Evolutionary conservation across 1,140 invertebrate genomes (phyloP).

Genomic region (Alviniconcha marisindica): DNA sequence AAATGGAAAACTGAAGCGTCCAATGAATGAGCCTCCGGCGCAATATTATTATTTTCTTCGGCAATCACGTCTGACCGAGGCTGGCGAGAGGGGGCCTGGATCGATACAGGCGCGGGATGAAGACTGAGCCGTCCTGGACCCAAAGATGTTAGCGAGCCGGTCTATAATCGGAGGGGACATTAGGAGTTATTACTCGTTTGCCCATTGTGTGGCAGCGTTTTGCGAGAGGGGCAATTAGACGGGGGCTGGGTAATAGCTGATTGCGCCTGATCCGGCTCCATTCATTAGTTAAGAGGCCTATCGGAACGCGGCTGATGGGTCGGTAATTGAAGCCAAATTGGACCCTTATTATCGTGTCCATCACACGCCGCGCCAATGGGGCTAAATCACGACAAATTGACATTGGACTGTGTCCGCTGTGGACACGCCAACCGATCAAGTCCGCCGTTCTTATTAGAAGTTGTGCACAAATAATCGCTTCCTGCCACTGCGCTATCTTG

Average conservation of each 20-base stretch:
- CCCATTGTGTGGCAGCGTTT: constrained; percentile 37
- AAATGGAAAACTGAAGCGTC: constrained; percentile 41
- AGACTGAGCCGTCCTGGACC: not conserved
- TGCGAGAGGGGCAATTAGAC: constrained; percentile 41
- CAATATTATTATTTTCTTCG: constrained; percentile 49
- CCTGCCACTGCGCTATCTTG: constrained; percentile 21
- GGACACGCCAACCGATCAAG: constrained; percentile 29
- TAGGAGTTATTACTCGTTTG: constrained; percentile 48
- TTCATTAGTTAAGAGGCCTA: constrained; percentile 50
- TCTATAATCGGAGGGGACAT: constrained; percentile 18
- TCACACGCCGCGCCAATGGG: constrained; percentile 39
- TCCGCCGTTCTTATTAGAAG: constrained; percentile 8
- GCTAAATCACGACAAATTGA: constrained; percentile 50
- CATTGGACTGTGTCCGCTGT: constrained; percentile 42
- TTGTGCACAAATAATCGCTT: constrained; percentile 32
- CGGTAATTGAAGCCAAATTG: constrained; percentile 49
- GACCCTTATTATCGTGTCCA: constrained; percentile 40
- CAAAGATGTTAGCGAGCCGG: not conserved
- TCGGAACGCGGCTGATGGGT: constrained; percentile 46
- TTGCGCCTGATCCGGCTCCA: constrained; percentile 47
- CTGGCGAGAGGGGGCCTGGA: not conserved
- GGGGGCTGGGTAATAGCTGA: constrained; percentile 49
- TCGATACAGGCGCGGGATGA: not conserved
- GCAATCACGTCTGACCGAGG: constrained; percentile 37
- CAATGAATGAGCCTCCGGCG: constrained; percentile 40